Conservation (phyloP, 2,797 vertebrate species). For the Clamator glandarius region DNA sequence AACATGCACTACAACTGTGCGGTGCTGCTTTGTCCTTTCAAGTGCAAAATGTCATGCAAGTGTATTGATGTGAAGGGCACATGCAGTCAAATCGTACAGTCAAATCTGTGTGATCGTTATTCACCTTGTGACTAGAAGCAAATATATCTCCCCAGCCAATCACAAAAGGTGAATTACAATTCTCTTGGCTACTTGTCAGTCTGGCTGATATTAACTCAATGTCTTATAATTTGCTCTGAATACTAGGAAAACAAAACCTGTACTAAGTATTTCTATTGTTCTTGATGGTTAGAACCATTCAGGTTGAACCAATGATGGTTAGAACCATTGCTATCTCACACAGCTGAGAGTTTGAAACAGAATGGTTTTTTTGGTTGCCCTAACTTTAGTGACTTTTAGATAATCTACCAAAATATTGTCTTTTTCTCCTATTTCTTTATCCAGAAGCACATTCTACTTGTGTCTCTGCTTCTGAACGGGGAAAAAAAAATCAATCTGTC, state of each 20-base stretch:
- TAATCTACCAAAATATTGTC: background rate
- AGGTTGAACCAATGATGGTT: background rate
- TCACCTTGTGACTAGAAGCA: background rate
- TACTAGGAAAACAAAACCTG: background rate
- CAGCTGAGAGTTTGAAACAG: background rate
- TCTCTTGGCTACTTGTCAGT: background rate
- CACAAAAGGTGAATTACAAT: background rate
- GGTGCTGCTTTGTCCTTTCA: background rate
- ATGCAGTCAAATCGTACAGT: background rate
- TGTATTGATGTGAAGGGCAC: background rate
- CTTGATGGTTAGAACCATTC: background rate
- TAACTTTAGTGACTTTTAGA: background rate
- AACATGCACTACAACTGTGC: background rate
- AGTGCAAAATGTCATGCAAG: background rate
- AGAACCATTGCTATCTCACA: background rate
- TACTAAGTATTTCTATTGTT: background rate
- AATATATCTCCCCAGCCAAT: background rate
- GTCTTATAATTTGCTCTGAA: background rate
- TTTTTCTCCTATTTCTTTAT: background rate
- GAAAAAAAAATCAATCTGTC: background rate
- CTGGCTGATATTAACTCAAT: background rate
- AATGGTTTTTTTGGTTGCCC: background rate
- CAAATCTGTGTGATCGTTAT: background rate
- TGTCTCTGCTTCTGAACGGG: background rate
- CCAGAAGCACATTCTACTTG: background rate